phyloP scores from a whole-genome alignment of 2,113 vertebrate species.

The Eidolon helvum region DNA sequence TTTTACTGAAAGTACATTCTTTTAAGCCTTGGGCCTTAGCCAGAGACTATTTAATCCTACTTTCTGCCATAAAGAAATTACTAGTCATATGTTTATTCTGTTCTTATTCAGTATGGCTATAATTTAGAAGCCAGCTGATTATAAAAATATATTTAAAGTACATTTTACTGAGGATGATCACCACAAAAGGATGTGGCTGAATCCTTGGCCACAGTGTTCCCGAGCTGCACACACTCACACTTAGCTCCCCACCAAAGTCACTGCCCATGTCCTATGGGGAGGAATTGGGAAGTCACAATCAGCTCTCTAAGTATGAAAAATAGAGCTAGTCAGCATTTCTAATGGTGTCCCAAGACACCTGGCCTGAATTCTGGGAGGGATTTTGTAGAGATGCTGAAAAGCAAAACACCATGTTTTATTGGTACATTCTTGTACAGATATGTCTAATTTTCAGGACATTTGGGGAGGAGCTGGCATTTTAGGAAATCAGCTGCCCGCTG shows the following conservation, averaged over 20 bases:
- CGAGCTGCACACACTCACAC: accelerated
- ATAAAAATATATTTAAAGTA: constrained; percentile 45
- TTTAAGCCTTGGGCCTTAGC: constrained; percentile 54
- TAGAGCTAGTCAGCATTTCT: not conserved
- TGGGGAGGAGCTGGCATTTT: not conserved
- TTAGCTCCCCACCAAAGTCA: not conserved
- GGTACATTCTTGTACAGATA: no score
- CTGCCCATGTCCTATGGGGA: accelerated
- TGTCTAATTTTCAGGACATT: not conserved
- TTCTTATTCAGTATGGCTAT: constrained; percentile 45
- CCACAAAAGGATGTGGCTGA: constrained; percentile 45
- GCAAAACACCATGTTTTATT: not conserved
- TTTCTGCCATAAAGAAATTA: constrained; percentile 67
- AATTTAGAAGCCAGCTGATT: constrained; percentile 65
- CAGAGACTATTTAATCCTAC: constrained; percentile 19
- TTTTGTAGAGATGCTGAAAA: not conserved
- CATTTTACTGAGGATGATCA: constrained; percentile 1
- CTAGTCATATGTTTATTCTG: constrained; percentile 67
- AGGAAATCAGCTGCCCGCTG: not conserved
- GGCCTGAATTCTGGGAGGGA: not conserved
- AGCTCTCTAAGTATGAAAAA: not conserved
- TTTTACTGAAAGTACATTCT: constrained; percentile 59
- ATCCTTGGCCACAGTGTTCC: not conserved
- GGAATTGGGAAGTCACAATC: not conserved
- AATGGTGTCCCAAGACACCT: not conserved